phyloP scores from a whole-genome alignment of 92 coral and sea anemone genomes.

The Porites rus region DNA sequence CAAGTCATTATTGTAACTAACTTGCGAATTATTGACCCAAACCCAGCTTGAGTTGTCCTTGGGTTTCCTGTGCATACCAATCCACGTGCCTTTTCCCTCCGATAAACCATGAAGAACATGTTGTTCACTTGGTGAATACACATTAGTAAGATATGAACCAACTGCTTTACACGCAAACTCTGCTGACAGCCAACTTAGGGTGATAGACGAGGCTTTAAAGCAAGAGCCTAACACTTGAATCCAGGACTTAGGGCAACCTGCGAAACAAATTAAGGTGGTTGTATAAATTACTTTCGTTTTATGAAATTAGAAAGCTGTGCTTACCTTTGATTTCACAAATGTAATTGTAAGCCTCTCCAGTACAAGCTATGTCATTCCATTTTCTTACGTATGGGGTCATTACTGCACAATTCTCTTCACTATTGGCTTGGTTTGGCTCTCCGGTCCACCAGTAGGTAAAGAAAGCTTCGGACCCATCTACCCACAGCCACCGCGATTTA shows the following conservation, averaged over 20 bases:
- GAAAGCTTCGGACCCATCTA: not conserved
- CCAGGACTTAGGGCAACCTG: too few relatives aligned
- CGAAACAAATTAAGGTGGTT: not conserved
- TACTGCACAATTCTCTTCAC: not conserved
- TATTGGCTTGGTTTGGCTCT: not conserved
- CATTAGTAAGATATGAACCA: too few relatives aligned
- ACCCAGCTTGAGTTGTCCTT: too few relatives aligned
- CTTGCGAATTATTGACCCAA: not conserved
- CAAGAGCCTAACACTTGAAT: too few relatives aligned
- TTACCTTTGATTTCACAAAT: slow-evolving; percentile 9
- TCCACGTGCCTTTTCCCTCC: too few relatives aligned
- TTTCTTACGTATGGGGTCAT: not conserved
- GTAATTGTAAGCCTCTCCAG: not conserved
- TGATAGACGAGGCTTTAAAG: too few relatives aligned
- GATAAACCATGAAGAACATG: too few relatives aligned
- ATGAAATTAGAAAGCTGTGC: not conserved
- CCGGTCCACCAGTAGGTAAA: not conserved
- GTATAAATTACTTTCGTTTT: too few relatives aligned
- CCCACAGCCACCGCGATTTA: not conserved
- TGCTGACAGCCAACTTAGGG: too few relatives aligned
- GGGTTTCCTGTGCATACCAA: too few relatives aligned
- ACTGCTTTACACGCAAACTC: too few relatives aligned
- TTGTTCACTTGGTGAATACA: too few relatives aligned
- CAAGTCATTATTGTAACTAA: not conserved
- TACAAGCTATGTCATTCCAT: not conserved